These are phyloP conservation scores for Caenorhabditis drosophilae DNA, from an alignment of 2,888 invertebrate species.

Conservation along the genomic window DNA sequence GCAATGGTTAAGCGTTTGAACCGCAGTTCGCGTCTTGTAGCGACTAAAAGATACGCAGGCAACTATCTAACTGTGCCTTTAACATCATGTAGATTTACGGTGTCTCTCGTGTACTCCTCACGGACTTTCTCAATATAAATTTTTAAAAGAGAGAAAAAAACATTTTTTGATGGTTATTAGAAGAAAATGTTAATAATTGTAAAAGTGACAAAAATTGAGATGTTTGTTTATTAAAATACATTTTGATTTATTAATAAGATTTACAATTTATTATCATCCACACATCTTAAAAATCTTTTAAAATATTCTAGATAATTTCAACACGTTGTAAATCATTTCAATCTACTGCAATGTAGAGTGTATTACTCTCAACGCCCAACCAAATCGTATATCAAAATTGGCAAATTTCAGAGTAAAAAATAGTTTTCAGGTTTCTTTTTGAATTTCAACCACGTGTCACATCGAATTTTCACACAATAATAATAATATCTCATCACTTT, in stretches of 20 bases:
- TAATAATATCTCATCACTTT: too few relatives aligned
- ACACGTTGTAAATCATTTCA: not conserved
- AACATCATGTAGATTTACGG: slow-evolving; percentile 29
- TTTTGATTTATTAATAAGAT: not conserved
- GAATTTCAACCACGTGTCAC: too few relatives aligned
- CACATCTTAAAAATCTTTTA: not conserved
- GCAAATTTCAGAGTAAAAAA: too few relatives aligned
- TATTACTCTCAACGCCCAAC: not conserved
- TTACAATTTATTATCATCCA: not conserved
- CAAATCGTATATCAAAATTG: not conserved
- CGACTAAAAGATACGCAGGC: slow-evolving; percentile 31
- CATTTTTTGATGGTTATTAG: too few relatives aligned
- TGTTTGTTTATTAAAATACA: not conserved
- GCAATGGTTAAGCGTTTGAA: slow-evolving; percentile 12
- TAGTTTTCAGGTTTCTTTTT: too few relatives aligned
- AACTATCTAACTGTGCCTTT: slow-evolving; percentile 31
- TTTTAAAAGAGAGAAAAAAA: too few relatives aligned
- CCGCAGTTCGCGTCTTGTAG: slow-evolving; percentile 33
- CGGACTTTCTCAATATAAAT: not conserved
- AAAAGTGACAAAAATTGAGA: not conserved
- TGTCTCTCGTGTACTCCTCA: slow-evolving; percentile 6
- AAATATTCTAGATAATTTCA: not conserved
- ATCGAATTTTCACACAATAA: too few relatives aligned
- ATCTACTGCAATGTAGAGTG: not conserved
- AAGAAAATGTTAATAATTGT: not conserved